Conservation (phyloP, 1,140 invertebrate genomes). For the Drosophila biarmipes region DNA sequence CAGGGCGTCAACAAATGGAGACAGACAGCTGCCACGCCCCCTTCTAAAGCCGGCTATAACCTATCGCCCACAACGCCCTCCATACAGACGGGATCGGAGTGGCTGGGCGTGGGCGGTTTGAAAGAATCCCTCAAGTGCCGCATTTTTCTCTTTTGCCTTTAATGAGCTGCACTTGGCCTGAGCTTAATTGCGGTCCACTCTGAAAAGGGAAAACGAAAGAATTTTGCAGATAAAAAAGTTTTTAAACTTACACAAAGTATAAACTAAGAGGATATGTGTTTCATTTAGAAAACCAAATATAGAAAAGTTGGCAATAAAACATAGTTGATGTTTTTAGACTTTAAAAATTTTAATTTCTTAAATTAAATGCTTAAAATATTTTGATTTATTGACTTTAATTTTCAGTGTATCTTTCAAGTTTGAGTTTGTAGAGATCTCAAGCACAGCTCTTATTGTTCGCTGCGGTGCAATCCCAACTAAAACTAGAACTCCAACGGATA, state of each 20-base stretch:
- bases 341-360: too few species aligned
- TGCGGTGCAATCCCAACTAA: slow-evolving; percentile 35
- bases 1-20: slow-evolving; percentile 62
- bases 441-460: slow-evolving; percentile 42
- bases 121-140: slow-evolving; percentile 46
- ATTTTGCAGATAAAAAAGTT: not conserved
- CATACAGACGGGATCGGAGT: slow-evolving; percentile 8
- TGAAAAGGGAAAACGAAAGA: not conserved
- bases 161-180: slow-evolving; percentile 74
- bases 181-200: slow-evolving; percentile 59
- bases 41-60: not conserved
- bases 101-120: slow-evolving; percentile 33
- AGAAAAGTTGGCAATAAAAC: too few species aligned
- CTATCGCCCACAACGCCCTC: too few species aligned
- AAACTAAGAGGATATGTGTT: not conserved
- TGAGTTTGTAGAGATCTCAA: slow-evolving; percentile 1
- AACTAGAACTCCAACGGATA: slow-evolving; percentile 53
- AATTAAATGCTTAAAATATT: not conserved
- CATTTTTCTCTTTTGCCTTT: slow-evolving; percentile 25
- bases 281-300: not conserved
- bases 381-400: not conserved
- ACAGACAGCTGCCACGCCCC: slow-evolving; percentile 47
- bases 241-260: not conserved
- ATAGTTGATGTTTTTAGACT: too few species aligned
- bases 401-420: not conserved